These are phyloP conservation scores for Turnix velox DNA, from an alignment of 2,113 vertebrate genomes.

Conservation along the genomic window DNA sequence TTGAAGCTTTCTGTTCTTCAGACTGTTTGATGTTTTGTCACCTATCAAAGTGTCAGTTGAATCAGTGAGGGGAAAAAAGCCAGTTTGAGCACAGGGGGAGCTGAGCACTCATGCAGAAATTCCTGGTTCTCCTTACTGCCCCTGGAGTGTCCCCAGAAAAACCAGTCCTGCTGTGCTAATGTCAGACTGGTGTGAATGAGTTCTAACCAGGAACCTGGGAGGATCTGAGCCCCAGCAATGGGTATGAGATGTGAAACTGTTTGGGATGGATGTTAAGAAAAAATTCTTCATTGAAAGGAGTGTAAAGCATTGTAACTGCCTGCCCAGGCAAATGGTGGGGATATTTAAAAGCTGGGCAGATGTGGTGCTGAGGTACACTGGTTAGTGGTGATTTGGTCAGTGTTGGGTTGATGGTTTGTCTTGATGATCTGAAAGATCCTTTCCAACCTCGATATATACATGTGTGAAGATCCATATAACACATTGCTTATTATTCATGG, in stretches of 20 bases:
- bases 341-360: too few relatives aligned
- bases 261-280: too few relatives aligned
- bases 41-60: not conserved
- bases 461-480: not conserved
- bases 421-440: too few relatives aligned
- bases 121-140: not conserved
- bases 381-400: too few relatives aligned
- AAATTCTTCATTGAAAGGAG: too few relatives aligned
- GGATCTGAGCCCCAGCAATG: not conserved
- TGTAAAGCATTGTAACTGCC: too few relatives aligned
- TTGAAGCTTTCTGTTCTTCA: not conserved
- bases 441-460: too few relatives aligned
- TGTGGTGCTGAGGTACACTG: too few relatives aligned
- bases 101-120: not conserved
- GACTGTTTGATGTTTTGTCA: not conserved
- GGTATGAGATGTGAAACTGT: too few relatives aligned
- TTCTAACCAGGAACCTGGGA: not conserved
- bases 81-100: not conserved
- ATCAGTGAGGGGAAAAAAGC: not conserved
- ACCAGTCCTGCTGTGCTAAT: not conserved
- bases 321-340: too few relatives aligned
- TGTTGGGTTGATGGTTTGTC: too few relatives aligned
- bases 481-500: not conserved
- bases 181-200: not conserved
- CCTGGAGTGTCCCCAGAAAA: not conserved